Conservation (phyloP, 2,797 vertebrate species). For the Sebastes glaucus region DNA sequence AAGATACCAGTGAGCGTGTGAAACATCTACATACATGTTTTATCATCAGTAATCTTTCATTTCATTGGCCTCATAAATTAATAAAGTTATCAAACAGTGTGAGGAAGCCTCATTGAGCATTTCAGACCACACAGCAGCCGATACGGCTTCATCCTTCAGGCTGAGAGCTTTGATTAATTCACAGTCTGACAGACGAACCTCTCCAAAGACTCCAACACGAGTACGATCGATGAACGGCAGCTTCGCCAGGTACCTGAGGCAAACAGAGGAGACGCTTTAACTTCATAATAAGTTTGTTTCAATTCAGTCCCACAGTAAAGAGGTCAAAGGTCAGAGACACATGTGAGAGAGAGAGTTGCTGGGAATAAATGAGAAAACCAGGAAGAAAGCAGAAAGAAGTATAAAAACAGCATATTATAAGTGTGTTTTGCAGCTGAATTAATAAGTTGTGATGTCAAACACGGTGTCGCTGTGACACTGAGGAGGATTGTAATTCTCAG, state of each 20-base stretch:
- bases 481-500: neutral
- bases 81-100: neutral
- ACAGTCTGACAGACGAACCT: slow-evolving; percentile 63
- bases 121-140: neutral
- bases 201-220: slow-evolving; percentile 81
- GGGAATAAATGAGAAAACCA: neutral
- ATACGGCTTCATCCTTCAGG: neutral
- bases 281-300: neutral
- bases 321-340: slow-evolving; percentile 10
- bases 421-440: neutral
- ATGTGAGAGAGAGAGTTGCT: neutral
- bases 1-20: neutral
- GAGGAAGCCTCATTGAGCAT: neutral
- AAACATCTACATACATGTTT: neutral
- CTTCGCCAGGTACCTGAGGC: slow-evolving; percentile 75
- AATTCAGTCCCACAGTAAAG: neutral
- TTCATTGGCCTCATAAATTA: neutral
- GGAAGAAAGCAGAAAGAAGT: too few relatives aligned
- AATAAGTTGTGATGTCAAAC: neutral
- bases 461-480: neutral
- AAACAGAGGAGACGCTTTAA: neutral
- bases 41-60: neutral
- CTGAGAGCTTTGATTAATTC: neutral
- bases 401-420: neutral
- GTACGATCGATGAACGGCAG: slow-evolving; percentile 79